Conservation (phyloP, 2,888 invertebrate species). For the Meandrusa payeni region DNA sequence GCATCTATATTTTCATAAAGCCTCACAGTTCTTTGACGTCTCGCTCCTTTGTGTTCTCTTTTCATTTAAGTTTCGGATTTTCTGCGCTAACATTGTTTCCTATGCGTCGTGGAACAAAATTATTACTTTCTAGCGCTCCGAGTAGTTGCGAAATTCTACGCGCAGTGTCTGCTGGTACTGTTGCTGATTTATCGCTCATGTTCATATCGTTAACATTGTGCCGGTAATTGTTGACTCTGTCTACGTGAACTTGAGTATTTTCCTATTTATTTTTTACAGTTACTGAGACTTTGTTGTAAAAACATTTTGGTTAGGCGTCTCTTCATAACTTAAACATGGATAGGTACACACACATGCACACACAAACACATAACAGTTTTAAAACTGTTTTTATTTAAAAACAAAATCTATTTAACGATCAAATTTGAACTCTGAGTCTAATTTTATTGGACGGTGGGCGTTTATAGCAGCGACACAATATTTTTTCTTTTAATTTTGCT, state of each 20-base stretch:
- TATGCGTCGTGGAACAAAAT: background rate
- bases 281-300: too few species aligned
- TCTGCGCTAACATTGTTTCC: conserved; percentile 10
- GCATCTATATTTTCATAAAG: conserved; percentile 7
- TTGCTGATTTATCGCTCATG: background rate
- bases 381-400: too few species aligned
- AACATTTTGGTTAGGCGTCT: too few species aligned
- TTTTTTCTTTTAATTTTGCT: too few species aligned
- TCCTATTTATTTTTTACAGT: too few species aligned
- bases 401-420: too few species aligned
- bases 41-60: conserved; percentile 12
- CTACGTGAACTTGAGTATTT: background rate
- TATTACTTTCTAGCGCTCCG: conserved; percentile 7
- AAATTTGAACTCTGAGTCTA: too few species aligned
- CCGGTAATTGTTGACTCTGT: background rate
- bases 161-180: background rate
- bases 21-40: conserved; percentile 17
- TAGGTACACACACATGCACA: too few species aligned
- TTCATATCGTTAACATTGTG: background rate
- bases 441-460: too few species aligned
- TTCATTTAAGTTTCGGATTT: conserved; percentile 10
- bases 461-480: too few species aligned
- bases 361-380: too few species aligned
- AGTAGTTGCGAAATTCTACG: conserved; percentile 14
- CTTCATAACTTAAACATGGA: too few species aligned